Evolutionary conservation across 92 coral and sea anemone genomes (phyloP).

Genomic region (Epizoanthus stellaris): DNA sequence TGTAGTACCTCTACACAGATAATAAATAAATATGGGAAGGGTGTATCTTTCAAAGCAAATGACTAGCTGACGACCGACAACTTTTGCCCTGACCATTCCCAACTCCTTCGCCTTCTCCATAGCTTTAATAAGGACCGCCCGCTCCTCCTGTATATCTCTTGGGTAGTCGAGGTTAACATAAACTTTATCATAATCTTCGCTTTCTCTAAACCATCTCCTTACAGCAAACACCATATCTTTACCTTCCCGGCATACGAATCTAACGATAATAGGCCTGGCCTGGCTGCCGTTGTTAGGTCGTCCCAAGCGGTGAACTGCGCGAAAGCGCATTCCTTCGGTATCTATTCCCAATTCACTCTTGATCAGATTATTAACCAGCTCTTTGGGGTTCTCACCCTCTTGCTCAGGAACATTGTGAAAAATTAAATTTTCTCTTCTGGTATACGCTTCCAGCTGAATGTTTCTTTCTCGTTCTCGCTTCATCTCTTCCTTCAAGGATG

Average conservation of each 20-base stretch:
- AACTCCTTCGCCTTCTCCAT: too few species aligned
- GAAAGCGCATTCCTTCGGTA: not conserved
- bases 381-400: not conserved
- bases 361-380: not conserved
- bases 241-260: not conserved
- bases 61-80: too few species aligned
- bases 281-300: not conserved
- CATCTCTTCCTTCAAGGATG: constrained; percentile 4
- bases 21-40: too few species aligned
- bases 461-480: constrained; percentile 7
- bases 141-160: not conserved
- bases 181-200: not conserved
- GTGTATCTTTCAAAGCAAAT: too few species aligned
- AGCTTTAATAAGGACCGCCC: too few species aligned
- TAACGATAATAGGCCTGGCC: too few species aligned
- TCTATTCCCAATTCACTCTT: not conserved
- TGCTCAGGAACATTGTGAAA: not conserved
- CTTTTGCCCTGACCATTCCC: too few species aligned
- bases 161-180: not conserved
- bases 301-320: not conserved
- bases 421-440: not conserved
- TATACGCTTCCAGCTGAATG: not conserved
- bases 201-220: not conserved
- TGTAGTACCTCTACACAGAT: too few species aligned
- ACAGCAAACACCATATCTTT: not conserved